Evolutionary conservation across 2,797 vertebrate genomes (phyloP), one percentile per base, ranked within the genome.

Genomic region (Morus bassanus): DNA sequence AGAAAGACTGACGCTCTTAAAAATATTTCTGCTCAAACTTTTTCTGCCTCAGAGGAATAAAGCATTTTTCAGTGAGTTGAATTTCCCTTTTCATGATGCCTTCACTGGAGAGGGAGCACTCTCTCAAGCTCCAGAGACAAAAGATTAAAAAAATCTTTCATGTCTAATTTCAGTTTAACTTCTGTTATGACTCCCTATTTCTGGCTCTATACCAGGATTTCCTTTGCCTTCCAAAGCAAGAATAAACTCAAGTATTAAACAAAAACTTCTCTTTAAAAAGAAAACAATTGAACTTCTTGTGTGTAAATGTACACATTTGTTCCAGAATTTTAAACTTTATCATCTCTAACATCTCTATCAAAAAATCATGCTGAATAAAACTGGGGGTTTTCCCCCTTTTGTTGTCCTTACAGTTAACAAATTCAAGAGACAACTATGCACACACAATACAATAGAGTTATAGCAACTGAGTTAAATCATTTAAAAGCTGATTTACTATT

Each of bases 101-200:
- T 77, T 91, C 17, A 3, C 57, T 72, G 60, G 25, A 86, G n/a
- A 87, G 13, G 37, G 72, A 93, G 10, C 46, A 68, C 37, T 80
- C 84, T 87, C 64, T n/a, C 19, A 57, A 61, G 30, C 41, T 93
- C 65, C 41, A 69, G 31, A 80, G 53, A 85, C 72, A 93, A 85
- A 89, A 88, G 68, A 91, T 53, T 79, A 17, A 69, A 51, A 87
- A 83, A 35, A 39, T 28, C 84, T 91, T 93, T 93, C 57, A 89
- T 59, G 69, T 91, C 82, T 95, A 78, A 94, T 93, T 91, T 81
- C 73, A 74, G 79, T 74, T 88, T 73, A 93, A 60, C 33, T 72
- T 92, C 54, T 93, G 57, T 92, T 93, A 72, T 43, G 65, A 88
- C 45, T 84, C 85, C 35, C 39, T 54, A 41, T 39, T 67, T 68